Base-by-base conservation (phyloP, 2,888 invertebrate genomes). In the Erebia aethiops region DNA sequence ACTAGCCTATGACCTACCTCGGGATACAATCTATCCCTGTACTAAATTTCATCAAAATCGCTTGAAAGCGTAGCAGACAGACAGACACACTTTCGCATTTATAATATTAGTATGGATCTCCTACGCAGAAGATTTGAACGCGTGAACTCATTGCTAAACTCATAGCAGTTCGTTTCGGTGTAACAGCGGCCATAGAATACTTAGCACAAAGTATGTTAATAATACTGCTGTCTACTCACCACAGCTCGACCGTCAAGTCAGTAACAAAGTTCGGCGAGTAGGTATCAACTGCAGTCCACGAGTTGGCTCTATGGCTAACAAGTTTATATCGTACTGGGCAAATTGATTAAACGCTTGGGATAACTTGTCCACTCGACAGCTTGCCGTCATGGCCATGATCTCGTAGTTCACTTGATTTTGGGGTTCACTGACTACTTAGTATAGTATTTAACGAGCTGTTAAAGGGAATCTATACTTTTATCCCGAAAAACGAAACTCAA, bases 241-340 rank as follows among this genome's bases (percentile, higher is more conserved):
- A 60, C 61, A 18, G 16, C 16, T 43, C 46, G 16, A 18, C 62
- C 14, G 49, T 49, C 16, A 49, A 49, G 46, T 46, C 16, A 61
- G 62, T 62, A 49, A 13, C 18, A 46, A 62, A 62, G 46, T 62
- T 46, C 18, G 18, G 43, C 62, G 49, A 62, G 62, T n/a, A n/a
- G n/a, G n/a, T 62, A 62, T 62, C 62, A 62, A 62, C 46, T 62
- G 46, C 46, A 62, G 61, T 43, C 61, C 61, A 43, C 16, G 18
- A 61, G 18, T 49, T 49, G 43, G 21, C 21, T 21, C 14, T 21
- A 49, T 61, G 41, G 13, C 21, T 49, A 21, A 49, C 62, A 21
- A 62, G n/a, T 21, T 62, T 46, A 49, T 43, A 18, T 43, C 41
- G 16, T 16, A 7, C 18, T 43, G 62, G 18, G 46, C 21, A 46